Evolutionary conservation across 2,888 invertebrate species (phyloP), one percentile per base, ranked within the genome.

Genomic region (Seladonia tumulorum): DNA sequence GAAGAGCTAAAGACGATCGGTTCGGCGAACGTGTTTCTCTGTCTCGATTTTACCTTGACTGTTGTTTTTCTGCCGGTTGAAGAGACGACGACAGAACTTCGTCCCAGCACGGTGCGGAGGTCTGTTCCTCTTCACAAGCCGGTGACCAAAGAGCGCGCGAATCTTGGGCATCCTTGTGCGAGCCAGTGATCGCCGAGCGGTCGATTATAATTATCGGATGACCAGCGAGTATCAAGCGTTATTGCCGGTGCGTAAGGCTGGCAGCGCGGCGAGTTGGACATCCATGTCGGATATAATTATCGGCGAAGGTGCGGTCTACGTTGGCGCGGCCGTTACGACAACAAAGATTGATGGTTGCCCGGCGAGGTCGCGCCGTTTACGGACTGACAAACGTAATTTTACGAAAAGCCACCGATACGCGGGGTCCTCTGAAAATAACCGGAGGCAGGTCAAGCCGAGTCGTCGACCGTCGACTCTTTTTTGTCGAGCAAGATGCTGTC

Each of bases 201-300:
- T 73, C 85, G 86, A 88, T 92, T 88, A 91, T 88, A 85, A 88
- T 92, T 88, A 91, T 88, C 88, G 88, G 86, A 81, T 88, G 91
- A 78, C 29, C 82, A n/a, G 22, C 66, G 35, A 60, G 80, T 75
- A 78, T 78, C 78, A 22, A 85, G 66, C 76, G 74, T 82, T 76
- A 74, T 35, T 49, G 39, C n/a, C 77, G 77, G 16, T 79, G 75
- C 76, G 53, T 80, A 79, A 66, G 75, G 73, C 72, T 72, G 71
- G 81, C 72, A 70, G 71, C 83, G 79, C 89, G 86, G 79, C 79
- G 89, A 89, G 39, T 91, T 90, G 87, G 81, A 86, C 87, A 87
- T 91, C 85, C 88, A 87, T 89, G 88, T 88, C 87, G 90, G 90
- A 89, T 92, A 92, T 92, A 91, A 92, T 92, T 92, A 92, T 89